Conservation (phyloP, 64 coral and sea anemone species). For the Pocillopora verrucosa region DNA sequence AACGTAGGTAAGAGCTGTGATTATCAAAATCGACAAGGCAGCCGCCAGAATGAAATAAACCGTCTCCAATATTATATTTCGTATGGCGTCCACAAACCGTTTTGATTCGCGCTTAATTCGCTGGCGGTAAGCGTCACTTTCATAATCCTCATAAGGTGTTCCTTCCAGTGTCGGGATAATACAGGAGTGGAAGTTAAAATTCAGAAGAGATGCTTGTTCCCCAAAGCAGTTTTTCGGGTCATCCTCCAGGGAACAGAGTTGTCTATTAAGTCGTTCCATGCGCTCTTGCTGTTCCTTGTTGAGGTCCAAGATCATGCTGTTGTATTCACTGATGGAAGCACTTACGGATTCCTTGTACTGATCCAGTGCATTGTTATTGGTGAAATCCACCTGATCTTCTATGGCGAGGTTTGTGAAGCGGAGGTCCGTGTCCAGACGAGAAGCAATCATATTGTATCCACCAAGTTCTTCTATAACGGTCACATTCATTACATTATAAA, state of each 20-base stretch:
- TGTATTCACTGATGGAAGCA: conserved; percentile 31
- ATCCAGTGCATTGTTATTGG: conserved; percentile 67
- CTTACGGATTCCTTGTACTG: conserved; percentile 60
- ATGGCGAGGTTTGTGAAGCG: conserved; percentile 67
- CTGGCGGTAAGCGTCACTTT: conserved; percentile 49
- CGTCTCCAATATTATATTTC: conserved; percentile 73
- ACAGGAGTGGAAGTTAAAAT: conserved; percentile 55
- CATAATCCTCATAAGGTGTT: conserved; percentile 46
- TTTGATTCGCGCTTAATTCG: conserved; percentile 72
- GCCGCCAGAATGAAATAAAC: conserved; percentile 69
- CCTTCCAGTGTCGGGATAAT: conserved; percentile 52
- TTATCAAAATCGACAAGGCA: conserved; percentile 18
- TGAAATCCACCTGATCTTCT: conserved; percentile 57
- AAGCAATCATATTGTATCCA: conserved; percentile 47
- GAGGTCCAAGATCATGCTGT: conserved; percentile 38
- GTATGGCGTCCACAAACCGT: conserved; percentile 68
- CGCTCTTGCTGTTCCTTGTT: conserved; percentile 42
- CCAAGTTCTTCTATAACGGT: conserved; percentile 74
- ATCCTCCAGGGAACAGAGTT: conserved; percentile 56
- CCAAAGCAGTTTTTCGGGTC: conserved; percentile 8
- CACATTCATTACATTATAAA: conserved; percentile 71
- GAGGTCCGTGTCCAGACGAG: conserved; percentile 54
- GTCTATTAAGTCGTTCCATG: conserved; percentile 39
- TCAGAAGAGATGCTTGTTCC: conserved; percentile 10
- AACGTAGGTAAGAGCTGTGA: conserved; percentile 10